Conservation (phyloP, 2,797 vertebrate genomes). For the Phylloscopus collybita region DNA sequence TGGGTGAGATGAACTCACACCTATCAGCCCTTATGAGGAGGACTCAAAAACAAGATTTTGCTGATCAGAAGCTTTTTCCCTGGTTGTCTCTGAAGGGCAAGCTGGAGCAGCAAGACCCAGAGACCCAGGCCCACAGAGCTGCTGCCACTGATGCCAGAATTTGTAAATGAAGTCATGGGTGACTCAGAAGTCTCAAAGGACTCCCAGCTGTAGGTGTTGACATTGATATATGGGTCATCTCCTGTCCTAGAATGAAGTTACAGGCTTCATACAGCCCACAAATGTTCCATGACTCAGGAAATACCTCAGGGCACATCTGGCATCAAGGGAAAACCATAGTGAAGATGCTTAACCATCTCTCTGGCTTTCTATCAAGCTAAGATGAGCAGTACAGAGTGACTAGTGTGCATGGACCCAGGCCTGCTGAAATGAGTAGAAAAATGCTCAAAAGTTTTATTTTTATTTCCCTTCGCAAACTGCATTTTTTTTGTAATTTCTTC, state of each 20-base stretch:
- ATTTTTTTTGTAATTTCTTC: background rate
- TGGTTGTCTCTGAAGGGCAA: background rate
- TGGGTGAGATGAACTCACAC: background rate
- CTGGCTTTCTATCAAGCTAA: constrained; percentile 18
- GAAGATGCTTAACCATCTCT: constrained; percentile 31
- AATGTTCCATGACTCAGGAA: constrained; percentile 13
- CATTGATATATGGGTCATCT: background rate
- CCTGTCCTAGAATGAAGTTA: background rate
- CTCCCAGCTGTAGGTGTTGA: background rate
- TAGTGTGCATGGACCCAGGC: background rate
- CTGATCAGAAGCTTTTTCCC: background rate
- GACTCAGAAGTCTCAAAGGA: background rate
- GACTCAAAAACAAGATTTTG: background rate
- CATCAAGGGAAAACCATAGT: background rate
- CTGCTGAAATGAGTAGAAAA: background rate
- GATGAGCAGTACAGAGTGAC: background rate
- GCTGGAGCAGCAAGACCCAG: background rate
- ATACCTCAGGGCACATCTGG: background rate
- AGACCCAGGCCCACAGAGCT: background rate
- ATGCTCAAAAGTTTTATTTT: background rate
- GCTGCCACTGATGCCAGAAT: background rate
- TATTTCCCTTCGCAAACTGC: background rate
- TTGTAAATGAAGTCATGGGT: background rate
- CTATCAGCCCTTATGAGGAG: background rate
- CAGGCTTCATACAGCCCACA: background rate